Base-by-base conservation (phyloP, 2,113 vertebrate species). In the Psilopogon haemacephalus region DNA sequence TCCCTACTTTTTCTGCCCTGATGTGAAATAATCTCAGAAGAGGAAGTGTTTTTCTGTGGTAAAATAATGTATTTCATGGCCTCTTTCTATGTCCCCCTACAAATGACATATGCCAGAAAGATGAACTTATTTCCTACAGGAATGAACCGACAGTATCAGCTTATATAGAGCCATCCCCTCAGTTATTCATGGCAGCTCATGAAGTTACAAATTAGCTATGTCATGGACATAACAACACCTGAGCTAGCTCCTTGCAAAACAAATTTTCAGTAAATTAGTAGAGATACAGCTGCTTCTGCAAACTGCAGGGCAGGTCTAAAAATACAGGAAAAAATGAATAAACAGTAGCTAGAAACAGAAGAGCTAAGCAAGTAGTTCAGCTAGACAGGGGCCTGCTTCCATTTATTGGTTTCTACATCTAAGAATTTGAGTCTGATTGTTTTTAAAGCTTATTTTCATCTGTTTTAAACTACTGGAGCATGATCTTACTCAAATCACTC, bases 41-140 rank as follows among this genome's bases (percentile, higher is more conserved):
- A 76, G 11, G 28, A 84, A 90, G 44, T 50, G 26, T 38, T 79
- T 84, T 92, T 46, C 68, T 73, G 63, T 8, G 73, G 55, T 63
- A 90, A 94, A 92, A 82, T n/a, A 9, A 90, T 82, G 58, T 80
- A 38, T 15, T 92, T 90, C 65, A 76, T 79, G 32, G 68, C 18
- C 15, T 67, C 84, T 79, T 79, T 67, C 74, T 82, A 35, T 5
- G 14, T 23, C 73, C 55, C 71, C 32, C 68, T 88, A 76, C 55
- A 87, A 90, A 72, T 24, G 8, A 82, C 40, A 50, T 46, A 76
- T 20, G 46, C 59, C 75, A 62, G 38, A 70, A 82, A 89, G 54
- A 80, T 7, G 50, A 90, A 78, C 50, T 67, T 59, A 58, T 52
- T 89, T 90, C 84, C 63, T 32, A 14, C 0, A 2, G 74, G 50